Base-by-base conservation (phyloP, 1,140 invertebrate genomes). In the Eueides isabella region DNA sequence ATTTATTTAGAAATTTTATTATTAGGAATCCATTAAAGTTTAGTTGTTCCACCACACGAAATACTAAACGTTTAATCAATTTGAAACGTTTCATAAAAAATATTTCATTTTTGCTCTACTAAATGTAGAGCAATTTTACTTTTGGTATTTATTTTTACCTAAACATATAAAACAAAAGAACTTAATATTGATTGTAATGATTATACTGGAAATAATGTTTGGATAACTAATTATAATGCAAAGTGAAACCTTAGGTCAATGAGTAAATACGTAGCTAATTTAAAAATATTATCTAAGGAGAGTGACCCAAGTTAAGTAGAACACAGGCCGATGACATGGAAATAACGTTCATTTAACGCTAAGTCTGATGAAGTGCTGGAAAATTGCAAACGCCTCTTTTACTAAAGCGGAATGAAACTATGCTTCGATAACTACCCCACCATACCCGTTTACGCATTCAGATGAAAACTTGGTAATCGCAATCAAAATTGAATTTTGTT, bases 271-370 rank as follows among this genome's bases (percentile, higher is more conserved):
- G 1, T 44, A 55, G n/a, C 48, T 0, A 11, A 23, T 23, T 55
- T 26, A 1, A 1, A 55, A 55, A 55, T 55, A 19, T 44, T n/a
- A 55, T 55, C 23, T 55, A 55, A 26, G 26, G 26, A 55, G 23
- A 23, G 31, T 30, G 71, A 72, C 65, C 71, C 29, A 62, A 66
- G 31, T 33, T 67, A 72, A 72, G 28, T 65, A 61, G 71, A 72
- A 30, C 71, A 35, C 26, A 38, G 64, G 67, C 61, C 29, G 41
- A 33, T 63, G 61, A 70, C 71, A 68, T 76, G 80, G 74, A 76
- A 78, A 66, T 80, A 82, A 80, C 74, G 74, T 77, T 76, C 77
- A 80, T 81, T 83, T 81, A 65, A 80, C 79, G 77, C 75, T 72
- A 73, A 65, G 74, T 79, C 81, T 75, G 76, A 76, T 79, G 72